A percentile compares a stretch with the other conserved stretches of the same genome.
Evolutionary conservation across 2,113 vertebrate genomes (phyloP).

Genomic region (Perca fluviatilis): DNA sequence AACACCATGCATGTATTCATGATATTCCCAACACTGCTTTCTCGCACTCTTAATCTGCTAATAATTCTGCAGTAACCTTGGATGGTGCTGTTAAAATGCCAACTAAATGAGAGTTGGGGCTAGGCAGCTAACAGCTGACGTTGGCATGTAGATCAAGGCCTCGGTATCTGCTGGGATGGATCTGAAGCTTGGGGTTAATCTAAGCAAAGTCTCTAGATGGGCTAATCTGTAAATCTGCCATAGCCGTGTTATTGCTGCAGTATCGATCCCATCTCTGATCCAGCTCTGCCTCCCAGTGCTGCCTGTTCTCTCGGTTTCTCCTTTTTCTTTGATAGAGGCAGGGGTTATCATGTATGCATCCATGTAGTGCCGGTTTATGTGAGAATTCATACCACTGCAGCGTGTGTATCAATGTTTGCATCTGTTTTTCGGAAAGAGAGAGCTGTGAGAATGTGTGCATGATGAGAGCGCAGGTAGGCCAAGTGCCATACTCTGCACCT

Average conservation of each 20-base stretch:
- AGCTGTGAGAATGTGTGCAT: conserved; percentile 9
- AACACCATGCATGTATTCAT: conserved; percentile 55
- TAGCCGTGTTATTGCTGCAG: conserved; percentile 67
- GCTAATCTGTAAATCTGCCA: conserved; percentile 78
- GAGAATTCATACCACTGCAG: neutral
- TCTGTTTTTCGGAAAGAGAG: conserved; percentile 2
- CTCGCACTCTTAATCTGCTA: conserved; percentile 44
- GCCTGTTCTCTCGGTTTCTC: conserved; percentile 41
- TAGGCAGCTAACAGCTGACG: conserved; percentile 54
- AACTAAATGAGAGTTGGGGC: conserved; percentile 46
- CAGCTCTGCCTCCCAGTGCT: conserved; percentile 56
- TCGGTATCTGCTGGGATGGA: conserved; percentile 39
- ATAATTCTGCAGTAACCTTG: conserved; percentile 72
- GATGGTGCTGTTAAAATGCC: conserved; percentile 55
- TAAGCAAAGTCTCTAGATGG: conserved; percentile 40
- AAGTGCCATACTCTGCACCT: conserved; percentile 31
- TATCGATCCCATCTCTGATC: conserved; percentile 75
- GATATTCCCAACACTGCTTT: conserved; percentile 31
- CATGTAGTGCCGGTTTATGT: neutral
- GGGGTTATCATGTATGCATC: conserved; percentile 8
- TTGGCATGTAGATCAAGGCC: conserved; percentile 72
- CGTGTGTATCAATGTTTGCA: conserved; percentile 12
- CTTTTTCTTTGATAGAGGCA: conserved; percentile 37
- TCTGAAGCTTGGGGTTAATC: conserved; percentile 43
- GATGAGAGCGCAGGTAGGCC: conserved; percentile 47